phyloP scores from a whole-genome alignment of 1,140 invertebrate genomes.

The Bombus superbus region DNA sequence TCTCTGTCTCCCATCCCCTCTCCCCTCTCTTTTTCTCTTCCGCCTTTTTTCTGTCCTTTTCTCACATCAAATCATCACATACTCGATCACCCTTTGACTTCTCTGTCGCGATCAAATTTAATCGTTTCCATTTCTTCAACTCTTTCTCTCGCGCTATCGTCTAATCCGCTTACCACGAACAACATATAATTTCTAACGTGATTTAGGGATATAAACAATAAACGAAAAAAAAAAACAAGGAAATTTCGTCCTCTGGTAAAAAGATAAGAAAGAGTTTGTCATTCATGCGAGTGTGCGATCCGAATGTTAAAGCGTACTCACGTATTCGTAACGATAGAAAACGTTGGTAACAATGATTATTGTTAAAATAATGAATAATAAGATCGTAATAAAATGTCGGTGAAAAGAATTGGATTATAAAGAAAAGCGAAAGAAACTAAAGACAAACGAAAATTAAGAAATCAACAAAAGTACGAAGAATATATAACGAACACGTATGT shows the following conservation, averaged over 20 bases:
- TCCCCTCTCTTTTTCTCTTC: neutral
- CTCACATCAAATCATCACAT: neutral
- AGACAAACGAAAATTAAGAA: neutral
- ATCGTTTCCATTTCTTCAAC: neutral
- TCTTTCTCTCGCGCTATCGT: slow-evolving; percentile 21
- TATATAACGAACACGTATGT: neutral
- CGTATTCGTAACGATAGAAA: neutral
- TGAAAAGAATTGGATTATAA: neutral
- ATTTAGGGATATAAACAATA: too few relatives aligned
- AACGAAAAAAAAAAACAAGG: neutral
- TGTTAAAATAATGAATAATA: neutral
- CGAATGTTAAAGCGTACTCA: neutral
- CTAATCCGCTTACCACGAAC: neutral
- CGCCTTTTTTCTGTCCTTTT: neutral
- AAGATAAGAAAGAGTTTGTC: neutral
- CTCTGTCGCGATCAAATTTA: neutral
- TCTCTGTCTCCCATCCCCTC: neutral
- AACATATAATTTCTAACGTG: neutral
- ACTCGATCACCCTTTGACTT: neutral
- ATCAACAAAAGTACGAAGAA: neutral
- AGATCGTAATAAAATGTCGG: neutral
- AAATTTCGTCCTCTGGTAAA: slow-evolving; percentile 6
- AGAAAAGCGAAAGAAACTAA: neutral
- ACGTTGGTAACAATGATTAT: neutral
- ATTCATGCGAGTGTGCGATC: neutral